A percentile compares a stretch with the other conserved stretches of the same genome.
These are phyloP conservation scores for Drosophila biarmipes DNA, from an alignment of 1,140 invertebrate genomes.

Conservation along the genomic window DNA sequence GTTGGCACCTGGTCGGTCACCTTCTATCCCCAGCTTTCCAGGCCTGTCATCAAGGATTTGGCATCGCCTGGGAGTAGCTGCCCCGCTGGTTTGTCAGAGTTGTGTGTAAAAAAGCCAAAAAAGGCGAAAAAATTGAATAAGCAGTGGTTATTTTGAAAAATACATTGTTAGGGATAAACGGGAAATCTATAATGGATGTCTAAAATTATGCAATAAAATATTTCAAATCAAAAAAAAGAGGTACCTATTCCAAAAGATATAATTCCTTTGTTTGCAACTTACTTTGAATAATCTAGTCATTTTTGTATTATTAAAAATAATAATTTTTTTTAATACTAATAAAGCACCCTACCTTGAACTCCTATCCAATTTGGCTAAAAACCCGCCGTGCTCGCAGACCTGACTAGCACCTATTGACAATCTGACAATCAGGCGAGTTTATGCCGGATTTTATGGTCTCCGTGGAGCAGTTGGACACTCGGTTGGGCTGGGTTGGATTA, in stretches of 20 bases:
- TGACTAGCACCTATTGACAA: conserved; percentile 21
- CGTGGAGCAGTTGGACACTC: conserved; percentile 12
- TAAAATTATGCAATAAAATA: no score
- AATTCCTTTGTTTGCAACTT: no score
- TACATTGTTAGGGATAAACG: no score
- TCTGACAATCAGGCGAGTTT: conserved; percentile 54
- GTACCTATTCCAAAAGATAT: no score
- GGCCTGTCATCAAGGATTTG: conserved; percentile 62
- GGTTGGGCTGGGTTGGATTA: neutral
- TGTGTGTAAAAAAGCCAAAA: neutral
- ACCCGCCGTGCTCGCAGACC: neutral
- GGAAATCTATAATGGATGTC: no score
- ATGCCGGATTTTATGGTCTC: conserved; percentile 52
- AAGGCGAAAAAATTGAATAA: neutral
- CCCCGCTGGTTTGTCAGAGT: neutral
- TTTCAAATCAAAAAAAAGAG: no score
- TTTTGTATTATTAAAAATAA: no score
- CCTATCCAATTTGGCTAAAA: neutral
- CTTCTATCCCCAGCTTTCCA: conserved; percentile 1
- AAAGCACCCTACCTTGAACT: neutral
- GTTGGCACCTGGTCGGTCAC: conserved; percentile 16
- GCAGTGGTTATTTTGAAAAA: no score
- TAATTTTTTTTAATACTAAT: neutral
- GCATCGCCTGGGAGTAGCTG: neutral
- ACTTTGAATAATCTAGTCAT: no score